A percentile compares a stretch with the other conserved stretches of the same genome.
Evolutionary conservation across 2,113 vertebrate species (phyloP).

Genomic region (Maccullochella peelii): DNA sequence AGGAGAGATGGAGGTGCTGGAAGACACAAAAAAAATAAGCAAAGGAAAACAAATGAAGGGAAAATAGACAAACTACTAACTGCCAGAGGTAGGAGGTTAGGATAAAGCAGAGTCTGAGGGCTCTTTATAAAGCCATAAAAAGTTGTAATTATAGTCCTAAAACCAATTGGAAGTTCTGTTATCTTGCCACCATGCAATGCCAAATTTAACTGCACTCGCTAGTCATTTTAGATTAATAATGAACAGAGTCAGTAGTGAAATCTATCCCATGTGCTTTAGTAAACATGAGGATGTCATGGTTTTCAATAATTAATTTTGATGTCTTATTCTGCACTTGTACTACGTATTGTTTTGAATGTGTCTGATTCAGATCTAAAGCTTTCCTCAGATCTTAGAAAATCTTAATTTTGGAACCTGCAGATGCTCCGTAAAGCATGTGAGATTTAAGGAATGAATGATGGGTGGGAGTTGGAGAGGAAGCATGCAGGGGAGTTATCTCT

Average conservation of each 20-base stretch:
- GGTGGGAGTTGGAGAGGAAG: conserved; percentile 32
- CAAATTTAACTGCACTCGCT: not conserved
- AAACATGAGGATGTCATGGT: not conserved
- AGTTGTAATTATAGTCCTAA: not conserved
- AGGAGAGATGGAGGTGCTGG: not conserved
- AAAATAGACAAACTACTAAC: not conserved
- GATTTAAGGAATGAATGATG: conserved; percentile 11
- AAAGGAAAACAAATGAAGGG: not conserved
- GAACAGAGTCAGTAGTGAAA: too few relatives aligned
- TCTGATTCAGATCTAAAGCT: not conserved
- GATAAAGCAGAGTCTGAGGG: not conserved
- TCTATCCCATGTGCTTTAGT: not conserved
- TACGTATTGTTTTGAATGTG: not conserved
- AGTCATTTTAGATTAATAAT: not conserved
- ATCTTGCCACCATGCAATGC: not conserved
- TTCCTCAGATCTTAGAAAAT: not conserved
- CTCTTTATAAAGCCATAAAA: not conserved
- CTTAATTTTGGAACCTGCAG: not conserved
- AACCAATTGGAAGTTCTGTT: not conserved
- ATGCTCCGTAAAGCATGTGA: not conserved
- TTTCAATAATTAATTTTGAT: not conserved
- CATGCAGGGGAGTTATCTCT: conserved; percentile 33
- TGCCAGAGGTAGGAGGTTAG: not conserved
- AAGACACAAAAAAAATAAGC: not conserved
- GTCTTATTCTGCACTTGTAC: not conserved